Conservation (phyloP, 2,888 invertebrate species). For the Fragum whitleyi region DNA sequence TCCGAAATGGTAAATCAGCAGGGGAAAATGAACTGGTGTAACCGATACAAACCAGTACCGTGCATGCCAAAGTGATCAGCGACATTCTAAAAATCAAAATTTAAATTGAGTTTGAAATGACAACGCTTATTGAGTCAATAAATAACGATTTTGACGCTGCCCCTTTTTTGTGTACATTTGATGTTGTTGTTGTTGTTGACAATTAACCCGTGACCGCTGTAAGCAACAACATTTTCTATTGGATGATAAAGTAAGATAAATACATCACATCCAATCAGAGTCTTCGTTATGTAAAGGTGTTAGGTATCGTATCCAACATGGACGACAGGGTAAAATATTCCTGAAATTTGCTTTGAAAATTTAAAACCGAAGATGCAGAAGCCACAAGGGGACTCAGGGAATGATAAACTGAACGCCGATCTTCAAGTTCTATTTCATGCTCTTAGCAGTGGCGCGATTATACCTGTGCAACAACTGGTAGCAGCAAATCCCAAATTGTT, state of each 20-base stretch:
- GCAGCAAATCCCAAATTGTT: conserved; percentile 69
- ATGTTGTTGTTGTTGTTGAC: background rate
- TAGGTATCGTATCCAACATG: conserved; percentile 10
- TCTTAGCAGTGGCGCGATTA: conserved; percentile 72
- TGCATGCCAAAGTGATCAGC: background rate
- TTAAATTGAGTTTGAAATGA: background rate
- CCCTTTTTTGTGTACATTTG: background rate
- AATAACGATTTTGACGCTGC: background rate
- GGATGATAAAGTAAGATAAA: background rate
- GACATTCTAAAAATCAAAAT: background rate
- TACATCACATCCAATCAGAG: background rate
- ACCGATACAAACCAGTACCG: background rate
- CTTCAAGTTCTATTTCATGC: conserved; percentile 75
- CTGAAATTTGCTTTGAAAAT: background rate
- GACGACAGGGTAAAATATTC: background rate
- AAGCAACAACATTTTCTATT: background rate
- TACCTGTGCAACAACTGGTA: conserved; percentile 72
- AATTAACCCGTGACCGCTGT: background rate
- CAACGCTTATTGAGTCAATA: background rate
- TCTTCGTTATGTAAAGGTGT: background rate
- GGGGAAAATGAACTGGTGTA: background rate
- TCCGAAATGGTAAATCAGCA: conserved; percentile 68
- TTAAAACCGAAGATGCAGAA: background rate
- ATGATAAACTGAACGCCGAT: conserved; percentile 45
- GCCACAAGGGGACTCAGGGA: background rate